Base-by-base conservation (phyloP, 1,140 invertebrate genomes). In the Drosophila santomea region DNA sequence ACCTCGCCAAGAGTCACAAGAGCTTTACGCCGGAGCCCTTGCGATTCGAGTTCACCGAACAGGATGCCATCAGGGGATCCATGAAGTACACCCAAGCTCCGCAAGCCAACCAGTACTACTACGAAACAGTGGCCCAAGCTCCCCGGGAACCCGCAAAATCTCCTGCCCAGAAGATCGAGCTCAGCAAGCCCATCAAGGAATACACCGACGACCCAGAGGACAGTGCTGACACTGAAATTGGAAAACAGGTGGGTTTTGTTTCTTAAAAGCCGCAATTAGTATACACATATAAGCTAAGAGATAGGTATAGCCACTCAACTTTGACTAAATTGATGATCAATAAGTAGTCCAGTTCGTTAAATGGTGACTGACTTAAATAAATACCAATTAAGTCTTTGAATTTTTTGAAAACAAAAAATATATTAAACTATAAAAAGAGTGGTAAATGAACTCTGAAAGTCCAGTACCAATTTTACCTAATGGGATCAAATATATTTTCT, bases 41-140 rank as follows among this genome's bases (percentile, higher is more conserved):
- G n/a, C 59, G 90, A 17, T 91, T 92, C 28, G 91, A 92, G 63
- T 92, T 92, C 52, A 92, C 91, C 0, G 91, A 92, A 47, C 81
- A 77, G 6, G 91, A 92, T 54, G 91, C 91, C 5, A 89, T 88
- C 17, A 61, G 64, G 8, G 85, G 91, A 6, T 68, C 74, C 1
- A 63, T 88, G 32, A 88, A 82, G 35, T 91, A 80, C 35, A 91
- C 90, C 1, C 73, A 76, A 39, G 69, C 84, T 0, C 85, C 85
- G 3, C 66, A 73, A 4, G 67, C 58, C 4, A 72, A 74, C 20
- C 64, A 77, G 20, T 80, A 45, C 44, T 84, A 66, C 66, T 89
- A 89, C 23, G 85, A 89, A 39, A 84, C 84, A 2, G 58, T 80
- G 10, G 32, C 73, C 4, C 61, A 74, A 3, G 47, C 76, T 7